Evolutionary conservation across 2,888 invertebrate species (phyloP).

Genomic region (Acleris laterana): DNA sequence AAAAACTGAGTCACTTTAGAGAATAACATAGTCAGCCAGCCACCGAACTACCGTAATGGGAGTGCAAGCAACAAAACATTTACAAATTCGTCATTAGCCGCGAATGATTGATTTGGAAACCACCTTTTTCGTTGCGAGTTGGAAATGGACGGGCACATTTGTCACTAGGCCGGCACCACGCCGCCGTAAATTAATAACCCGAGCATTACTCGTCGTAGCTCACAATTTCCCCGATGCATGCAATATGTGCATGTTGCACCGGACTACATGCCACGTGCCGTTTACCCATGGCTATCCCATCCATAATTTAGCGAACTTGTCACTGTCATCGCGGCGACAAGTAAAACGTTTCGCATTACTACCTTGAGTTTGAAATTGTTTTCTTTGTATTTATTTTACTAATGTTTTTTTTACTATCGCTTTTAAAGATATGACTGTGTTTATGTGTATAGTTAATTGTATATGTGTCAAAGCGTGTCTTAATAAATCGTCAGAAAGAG

Average conservation of each 20-base stretch:
- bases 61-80: constrained; percentile 17
- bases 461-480: too few relatives aligned
- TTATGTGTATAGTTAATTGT: too few relatives aligned
- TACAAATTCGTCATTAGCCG: constrained; percentile 18
- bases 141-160: constrained; percentile 29
- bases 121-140: constrained; percentile 23
- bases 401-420: too few relatives aligned
- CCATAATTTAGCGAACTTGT: constrained; percentile 55
- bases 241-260: constrained; percentile 1
- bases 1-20: too few relatives aligned
- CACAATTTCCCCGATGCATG: constrained; percentile 24
- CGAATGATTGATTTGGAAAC: constrained; percentile 32
- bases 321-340: constrained; percentile 41
- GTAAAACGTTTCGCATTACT: constrained; percentile 14
- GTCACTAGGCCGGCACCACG: constrained; percentile 27
- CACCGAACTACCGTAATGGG: not conserved
- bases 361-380: constrained; percentile 1
- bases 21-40: too few relatives aligned
- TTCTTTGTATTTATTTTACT: too few relatives aligned
- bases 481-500: too few relatives aligned
- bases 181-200: constrained; percentile 12
- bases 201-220: constrained; percentile 7
- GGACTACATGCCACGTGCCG: constrained; percentile 28
- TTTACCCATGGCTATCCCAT: constrained; percentile 40
- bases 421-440: too few relatives aligned